Base-by-base conservation (phyloP, 2,888 invertebrate genomes). In the Rhingia campestris region DNA sequence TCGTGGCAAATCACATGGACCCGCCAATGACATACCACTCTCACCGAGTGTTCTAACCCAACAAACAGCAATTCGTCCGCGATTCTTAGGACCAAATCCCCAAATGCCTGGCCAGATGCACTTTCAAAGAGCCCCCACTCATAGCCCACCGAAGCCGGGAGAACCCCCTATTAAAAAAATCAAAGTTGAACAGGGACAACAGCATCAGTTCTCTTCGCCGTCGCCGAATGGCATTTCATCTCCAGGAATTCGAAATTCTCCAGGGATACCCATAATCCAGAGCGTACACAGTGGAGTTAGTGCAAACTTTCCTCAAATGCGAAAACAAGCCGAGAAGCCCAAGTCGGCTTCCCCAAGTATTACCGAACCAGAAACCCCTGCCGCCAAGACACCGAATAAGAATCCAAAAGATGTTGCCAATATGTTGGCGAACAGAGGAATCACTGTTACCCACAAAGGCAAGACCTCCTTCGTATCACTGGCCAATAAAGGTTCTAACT, bases 341-440 rank as follows among this genome's bases (percentile, higher is more conserved):
- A 76, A 74, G 7, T 49, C 53, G 2, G 4, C 70, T 12, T 92
- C 93, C 2, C 93, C 95, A 88, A 95, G 95, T 90, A 91, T 95
- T 51, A 94, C 94, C n/a, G 95, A 95, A 88, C 95, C 95, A 76
- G 94, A 95, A 81, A 95, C 95, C 2, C 92, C 95, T 86, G 95
- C 95, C 41, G 92, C 93, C 10, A 91, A 93, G 51, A 94, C 93
- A 86, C 86, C 92, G 2, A 94, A 94, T 59, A 94, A 94, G 45
- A 95, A 95, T 89, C 95, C 95, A 0, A 95, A 94, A 88, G 95
- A 95, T 0, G 95, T 96, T 88, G 96, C 96, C 0, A 95, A 94
- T 88, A 95, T 96, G 75, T 90, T 96, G 76, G 96, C 95, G 3
- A 95, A 95, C 5, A 92, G 96, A 81, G 96, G 96, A 2, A 96